Conservation (phyloP, 2,888 invertebrate genomes). For the Cephonodes hylas region DNA sequence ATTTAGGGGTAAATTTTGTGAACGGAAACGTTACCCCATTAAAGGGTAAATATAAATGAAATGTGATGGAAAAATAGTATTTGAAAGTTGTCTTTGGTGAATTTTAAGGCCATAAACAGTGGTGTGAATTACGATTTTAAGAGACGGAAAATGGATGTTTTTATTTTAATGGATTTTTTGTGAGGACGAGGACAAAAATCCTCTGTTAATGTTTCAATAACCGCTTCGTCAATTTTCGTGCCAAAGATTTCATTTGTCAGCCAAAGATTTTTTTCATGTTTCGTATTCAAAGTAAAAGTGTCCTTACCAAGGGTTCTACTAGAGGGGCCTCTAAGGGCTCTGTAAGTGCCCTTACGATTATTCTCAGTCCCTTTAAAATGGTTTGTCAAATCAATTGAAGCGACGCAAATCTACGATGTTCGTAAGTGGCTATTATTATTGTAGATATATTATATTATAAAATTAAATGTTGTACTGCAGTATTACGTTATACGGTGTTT, state of each 20-base stretch:
- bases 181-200: background rate
- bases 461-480: slow-evolving; percentile 30
- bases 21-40: too few species aligned
- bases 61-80: too few species aligned
- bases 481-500: slow-evolving; percentile 35
- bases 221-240: background rate
- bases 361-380: background rate
- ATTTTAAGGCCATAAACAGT: too few species aligned
- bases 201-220: background rate
- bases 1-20: background rate
- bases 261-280: background rate
- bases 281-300: background rate
- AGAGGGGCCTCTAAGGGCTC: background rate
- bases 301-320: background rate
- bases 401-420: background rate
- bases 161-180: too few species aligned
- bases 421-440: slow-evolving; percentile 17
- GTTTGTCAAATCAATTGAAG: background rate
- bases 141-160: too few species aligned
- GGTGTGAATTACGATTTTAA: too few species aligned
- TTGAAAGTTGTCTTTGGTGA: too few species aligned
- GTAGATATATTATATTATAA: slow-evolving; percentile 19
- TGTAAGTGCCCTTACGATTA: background rate
- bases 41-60: too few species aligned
- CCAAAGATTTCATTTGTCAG: background rate